Base-by-base conservation (phyloP, 1,140 invertebrate species). In the Stegodyphus mimosarum region DNA sequence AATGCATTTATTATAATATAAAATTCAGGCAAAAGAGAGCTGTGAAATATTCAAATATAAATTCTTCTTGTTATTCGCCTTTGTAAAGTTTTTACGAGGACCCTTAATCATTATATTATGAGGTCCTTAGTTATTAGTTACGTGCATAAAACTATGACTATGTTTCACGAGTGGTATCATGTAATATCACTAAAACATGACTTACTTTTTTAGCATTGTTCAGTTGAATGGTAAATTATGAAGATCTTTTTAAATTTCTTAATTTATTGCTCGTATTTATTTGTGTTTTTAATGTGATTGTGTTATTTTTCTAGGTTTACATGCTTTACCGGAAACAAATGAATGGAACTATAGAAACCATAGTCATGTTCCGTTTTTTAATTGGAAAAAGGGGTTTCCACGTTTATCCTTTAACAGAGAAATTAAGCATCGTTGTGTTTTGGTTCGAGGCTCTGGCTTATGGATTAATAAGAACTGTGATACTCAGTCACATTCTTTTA, bases 401-500 rank as follows among this genome's bases (percentile, higher is more conserved):
- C 75, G 76, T 51, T 17, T 84, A 9, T 18, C 81, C 60, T 13
- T n/a, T 15, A 66, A 33, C 7, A 63, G 60, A 17, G 71, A 63
- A 74, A 64, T n/a, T 13, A 86, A 86, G 33, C 63, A 75, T 18
- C 60, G 71, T 48, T 86, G 85, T 64, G 71, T 66, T 67, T 64
- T 86, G 4, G 85, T 76, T 69, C 53, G 85, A 15, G 76, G 77
- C 15, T 79, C 85, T 75, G 85, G 85, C 2, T 50, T 66, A 10
- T 86, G 85, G 85, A 86, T 86, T 11, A 86, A 86, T 53, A 86
- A 78, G 48, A 79, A 75, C 17, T 86, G 85, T 63, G 85, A 80
- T 18, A 17, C 11, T 48, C 55, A 86, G 55, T 49, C 78, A 13
- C 83, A 85, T 78, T 70, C 53, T 18, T 77, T 63, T 64, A 77